Evolutionary conservation across 2,797 vertebrate genomes (phyloP).

Genomic region (Todus mexicanus): DNA sequence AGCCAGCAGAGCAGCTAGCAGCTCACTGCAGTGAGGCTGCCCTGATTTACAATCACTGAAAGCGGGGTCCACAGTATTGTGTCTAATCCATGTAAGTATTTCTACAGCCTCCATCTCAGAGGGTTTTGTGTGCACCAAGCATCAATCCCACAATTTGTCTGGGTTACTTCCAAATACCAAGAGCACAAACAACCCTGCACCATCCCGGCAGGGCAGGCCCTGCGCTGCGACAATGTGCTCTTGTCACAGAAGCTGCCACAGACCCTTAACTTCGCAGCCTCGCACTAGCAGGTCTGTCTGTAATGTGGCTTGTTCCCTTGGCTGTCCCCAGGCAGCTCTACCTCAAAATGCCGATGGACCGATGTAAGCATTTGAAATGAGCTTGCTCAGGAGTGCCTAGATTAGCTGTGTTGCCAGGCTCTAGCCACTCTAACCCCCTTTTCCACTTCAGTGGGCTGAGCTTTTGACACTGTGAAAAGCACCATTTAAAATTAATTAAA

Average conservation of each 20-base stretch:
- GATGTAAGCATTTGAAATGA: slow-evolving; percentile 94
- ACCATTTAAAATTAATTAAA: slow-evolving; percentile 99
- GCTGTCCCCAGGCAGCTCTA: slow-evolving; percentile 72
- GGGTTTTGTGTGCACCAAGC: background rate
- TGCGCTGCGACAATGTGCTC: background rate
- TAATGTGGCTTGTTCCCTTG: slow-evolving; percentile 27
- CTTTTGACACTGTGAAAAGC: slow-evolving; percentile 90
- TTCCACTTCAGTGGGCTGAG: slow-evolving; percentile 92
- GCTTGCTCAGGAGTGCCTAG: slow-evolving; percentile 80
- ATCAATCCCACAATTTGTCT: background rate
- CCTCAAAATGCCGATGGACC: slow-evolving; percentile 85
- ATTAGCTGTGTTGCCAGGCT: slow-evolving; percentile 93
- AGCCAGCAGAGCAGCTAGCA: background rate
- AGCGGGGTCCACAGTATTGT: rapidly evolving
- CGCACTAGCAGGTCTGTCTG: slow-evolving; percentile 18
- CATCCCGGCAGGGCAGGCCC: rapidly evolving
- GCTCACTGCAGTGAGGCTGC: background rate
- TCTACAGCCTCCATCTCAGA: background rate
- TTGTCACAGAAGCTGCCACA: slow-evolving; percentile 48
- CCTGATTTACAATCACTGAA: background rate
- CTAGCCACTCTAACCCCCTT: slow-evolving; percentile 87
- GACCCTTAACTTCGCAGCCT: slow-evolving; percentile 22
- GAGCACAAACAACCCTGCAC: background rate
- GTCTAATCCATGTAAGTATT: background rate
- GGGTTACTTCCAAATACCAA: background rate